These are phyloP conservation scores for Onychostoma macrolepis DNA, from an alignment of 2,113 vertebrate species.

Conservation along the genomic window DNA sequence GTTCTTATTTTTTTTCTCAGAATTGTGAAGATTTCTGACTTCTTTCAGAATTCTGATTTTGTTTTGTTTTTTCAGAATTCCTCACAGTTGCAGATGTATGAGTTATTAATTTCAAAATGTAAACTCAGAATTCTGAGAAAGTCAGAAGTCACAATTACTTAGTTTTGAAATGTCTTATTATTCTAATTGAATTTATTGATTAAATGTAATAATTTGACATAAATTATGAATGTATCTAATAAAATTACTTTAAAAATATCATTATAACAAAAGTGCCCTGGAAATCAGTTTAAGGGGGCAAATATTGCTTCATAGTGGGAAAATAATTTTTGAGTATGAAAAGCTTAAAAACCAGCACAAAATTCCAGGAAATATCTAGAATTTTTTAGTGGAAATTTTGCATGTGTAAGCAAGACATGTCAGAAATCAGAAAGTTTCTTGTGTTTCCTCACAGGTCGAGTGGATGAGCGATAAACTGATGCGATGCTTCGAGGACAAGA, in stretches of 20 bases:
- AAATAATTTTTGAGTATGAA: background rate
- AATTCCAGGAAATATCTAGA: background rate
- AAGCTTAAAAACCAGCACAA: background rate
- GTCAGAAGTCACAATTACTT: too few relatives aligned
- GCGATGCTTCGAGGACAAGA: conserved; percentile 99
- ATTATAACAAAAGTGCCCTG: too few relatives aligned
- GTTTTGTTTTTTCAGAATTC: too few relatives aligned
- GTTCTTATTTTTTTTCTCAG: too few relatives aligned
- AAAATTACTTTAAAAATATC: too few relatives aligned
- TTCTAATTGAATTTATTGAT: background rate
- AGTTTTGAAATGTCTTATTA: background rate
- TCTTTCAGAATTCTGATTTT: too few relatives aligned
- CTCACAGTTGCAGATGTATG: too few relatives aligned
- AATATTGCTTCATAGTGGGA: background rate
- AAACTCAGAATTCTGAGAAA: too few relatives aligned
- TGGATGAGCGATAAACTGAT: conserved; percentile 99
- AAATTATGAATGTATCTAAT: background rate
- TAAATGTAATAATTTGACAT: background rate
- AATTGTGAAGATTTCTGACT: too few relatives aligned
- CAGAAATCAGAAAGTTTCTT: background rate
- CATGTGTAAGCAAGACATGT: background rate
- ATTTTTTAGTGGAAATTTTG: background rate
- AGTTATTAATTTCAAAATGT: too few relatives aligned
- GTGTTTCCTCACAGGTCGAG: conserved; percentile 82
- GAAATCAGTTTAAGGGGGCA: background rate